Evolutionary conservation across 2,113 vertebrate species (phyloP).

Genomic region (Dipodomys merriami): DNA sequence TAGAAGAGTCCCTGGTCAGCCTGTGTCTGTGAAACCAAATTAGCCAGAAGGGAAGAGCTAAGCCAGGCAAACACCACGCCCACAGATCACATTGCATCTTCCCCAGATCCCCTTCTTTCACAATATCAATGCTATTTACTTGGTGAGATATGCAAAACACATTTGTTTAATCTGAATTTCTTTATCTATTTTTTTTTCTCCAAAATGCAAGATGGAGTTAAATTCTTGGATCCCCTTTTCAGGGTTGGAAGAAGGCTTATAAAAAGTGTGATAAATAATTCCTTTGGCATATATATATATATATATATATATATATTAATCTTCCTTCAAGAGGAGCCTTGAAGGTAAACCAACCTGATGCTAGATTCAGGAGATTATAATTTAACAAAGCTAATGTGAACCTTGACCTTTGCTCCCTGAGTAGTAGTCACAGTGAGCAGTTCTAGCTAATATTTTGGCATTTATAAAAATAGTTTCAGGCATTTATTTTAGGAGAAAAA

Average conservation of each 20-base stretch:
- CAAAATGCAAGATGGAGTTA: background rate
- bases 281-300: background rate
- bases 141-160: background rate
- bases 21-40: background rate
- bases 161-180: background rate
- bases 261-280: background rate
- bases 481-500: conserved; percentile 39
- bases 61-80: background rate
- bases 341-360: background rate
- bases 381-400: conserved; percentile 58
- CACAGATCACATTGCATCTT: background rate
- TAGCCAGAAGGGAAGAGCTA: background rate
- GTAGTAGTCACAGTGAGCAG: background rate
- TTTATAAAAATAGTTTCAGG: conserved; percentile 37
- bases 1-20: background rate
- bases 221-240: background rate
- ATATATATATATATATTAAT: too few relatives aligned
- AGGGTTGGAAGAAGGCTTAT: background rate
- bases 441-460: background rate
- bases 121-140: background rate
- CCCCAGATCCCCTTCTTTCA: background rate
- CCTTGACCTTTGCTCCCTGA: conserved; percentile 56
- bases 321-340: background rate
- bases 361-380: conserved; percentile 28
- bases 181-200: conserved; percentile 12